phyloP scores from a whole-genome alignment of 2,888 invertebrate species.

The Mythimna ferrago region DNA sequence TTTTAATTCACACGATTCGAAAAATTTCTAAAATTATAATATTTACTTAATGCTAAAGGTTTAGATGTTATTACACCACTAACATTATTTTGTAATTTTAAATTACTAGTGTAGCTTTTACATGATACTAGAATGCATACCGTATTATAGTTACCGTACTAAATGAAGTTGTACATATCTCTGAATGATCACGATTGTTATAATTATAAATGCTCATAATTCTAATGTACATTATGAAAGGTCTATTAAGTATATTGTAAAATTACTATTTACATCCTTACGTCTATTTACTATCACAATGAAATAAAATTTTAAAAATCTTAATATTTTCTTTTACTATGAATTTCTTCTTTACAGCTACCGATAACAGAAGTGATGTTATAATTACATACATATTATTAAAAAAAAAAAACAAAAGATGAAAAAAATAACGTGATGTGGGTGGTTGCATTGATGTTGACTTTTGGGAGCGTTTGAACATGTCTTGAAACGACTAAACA shows the following conservation, averaged over 20 bases:
- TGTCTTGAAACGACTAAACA: too few species aligned
- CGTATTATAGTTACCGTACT: conserved; percentile 66
- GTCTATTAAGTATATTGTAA: conserved; percentile 81
- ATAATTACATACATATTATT: not conserved
- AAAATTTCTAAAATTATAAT: conserved; percentile 47
- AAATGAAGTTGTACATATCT: conserved; percentile 86
- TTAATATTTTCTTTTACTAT: conserved; percentile 66
- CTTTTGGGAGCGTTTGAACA: too few species aligned
- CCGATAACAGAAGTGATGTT: too few species aligned
- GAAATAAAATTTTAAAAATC: conserved; percentile 81
- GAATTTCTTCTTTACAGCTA: too few species aligned
- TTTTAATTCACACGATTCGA: conserved; percentile 24
- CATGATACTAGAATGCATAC: conserved; percentile 76
- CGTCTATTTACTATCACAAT: conserved; percentile 88
- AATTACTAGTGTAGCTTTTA: conserved; percentile 79
- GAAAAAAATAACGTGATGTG: not conserved
- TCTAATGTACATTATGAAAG: conserved; percentile 80
- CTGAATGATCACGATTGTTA: conserved; percentile 75
- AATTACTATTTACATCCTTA: conserved; percentile 88
- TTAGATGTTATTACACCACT: conserved; percentile 61
- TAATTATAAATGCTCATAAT: conserved; percentile 85
- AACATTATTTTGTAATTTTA: conserved; percentile 61
- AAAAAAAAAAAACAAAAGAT: rapidly evolving
- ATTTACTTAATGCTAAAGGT: conserved; percentile 43
- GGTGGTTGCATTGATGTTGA: not conserved